A percentile compares a stretch with the other conserved stretches of the same genome.
These are phyloP conservation scores for Crotalus horridus DNA, from an alignment of 2,113 vertebrate genomes.

Conservation along the genomic window DNA sequence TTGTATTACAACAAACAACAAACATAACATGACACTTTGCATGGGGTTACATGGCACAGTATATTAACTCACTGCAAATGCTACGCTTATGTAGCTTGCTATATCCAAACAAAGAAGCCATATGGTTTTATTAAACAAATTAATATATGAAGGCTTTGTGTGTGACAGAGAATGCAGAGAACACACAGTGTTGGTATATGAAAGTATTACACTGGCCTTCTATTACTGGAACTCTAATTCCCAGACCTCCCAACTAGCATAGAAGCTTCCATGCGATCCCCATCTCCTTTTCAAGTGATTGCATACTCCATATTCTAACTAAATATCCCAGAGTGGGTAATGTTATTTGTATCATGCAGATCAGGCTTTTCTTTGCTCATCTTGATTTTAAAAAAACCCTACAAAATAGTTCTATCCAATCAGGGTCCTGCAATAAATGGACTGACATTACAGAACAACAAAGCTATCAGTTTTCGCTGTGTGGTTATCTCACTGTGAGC, in stretches of 20 bases:
- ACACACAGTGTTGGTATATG: neutral
- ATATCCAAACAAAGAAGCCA: neutral
- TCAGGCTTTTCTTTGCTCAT: neutral
- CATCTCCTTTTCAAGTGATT: neutral
- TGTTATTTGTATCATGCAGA: neutral
- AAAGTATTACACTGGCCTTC: neutral
- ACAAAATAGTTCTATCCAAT: neutral
- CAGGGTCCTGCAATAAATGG: neutral
- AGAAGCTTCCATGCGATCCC: neutral
- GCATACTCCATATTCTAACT: neutral
- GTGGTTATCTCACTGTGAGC: neutral
- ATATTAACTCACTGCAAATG: neutral
- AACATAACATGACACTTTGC: neutral
- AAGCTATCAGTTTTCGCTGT: neutral
- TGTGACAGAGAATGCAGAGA: neutral
- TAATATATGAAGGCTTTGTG: neutral
- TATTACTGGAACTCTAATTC: neutral
- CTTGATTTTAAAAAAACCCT: neutral
- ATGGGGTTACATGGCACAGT: neutral
- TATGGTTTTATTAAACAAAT: neutral
- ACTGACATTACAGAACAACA: neutral
- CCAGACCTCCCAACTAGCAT: neutral
- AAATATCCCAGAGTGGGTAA: neutral
- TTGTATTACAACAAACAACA: neutral
- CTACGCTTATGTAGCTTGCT: neutral